Conservation (phyloP, 37 sponge, comb jelly and placozoan species). For the Geodia barretti region DNA sequence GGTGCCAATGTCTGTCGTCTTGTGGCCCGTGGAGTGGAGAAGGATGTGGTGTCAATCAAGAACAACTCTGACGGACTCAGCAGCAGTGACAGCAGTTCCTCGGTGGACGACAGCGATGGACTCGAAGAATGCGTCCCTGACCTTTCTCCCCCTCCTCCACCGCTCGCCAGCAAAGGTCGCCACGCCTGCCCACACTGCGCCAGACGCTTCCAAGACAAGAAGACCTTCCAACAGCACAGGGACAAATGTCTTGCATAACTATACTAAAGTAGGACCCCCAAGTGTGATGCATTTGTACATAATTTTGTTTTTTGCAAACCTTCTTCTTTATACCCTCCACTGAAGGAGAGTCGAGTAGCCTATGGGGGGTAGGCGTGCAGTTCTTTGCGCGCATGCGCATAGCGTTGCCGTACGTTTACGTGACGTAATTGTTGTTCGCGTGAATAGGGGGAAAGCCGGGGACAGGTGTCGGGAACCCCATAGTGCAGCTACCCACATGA, state of each 20-base stretch:
- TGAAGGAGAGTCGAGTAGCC: too few relatives aligned
- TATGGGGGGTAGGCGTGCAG: too few relatives aligned
- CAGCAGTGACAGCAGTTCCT: neutral
- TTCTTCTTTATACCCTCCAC: too few relatives aligned
- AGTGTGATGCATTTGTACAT: too few relatives aligned
- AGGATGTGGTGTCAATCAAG: neutral
- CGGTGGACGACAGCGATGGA: neutral
- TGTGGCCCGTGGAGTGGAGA: neutral
- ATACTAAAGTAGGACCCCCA: too few relatives aligned
- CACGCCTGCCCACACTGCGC: conserved; percentile 42
- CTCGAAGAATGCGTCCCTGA: neutral
- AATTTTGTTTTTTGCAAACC: too few relatives aligned
- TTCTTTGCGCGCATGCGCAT: too few relatives aligned
- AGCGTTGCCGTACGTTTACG: too few relatives aligned
- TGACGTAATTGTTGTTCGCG: too few relatives aligned
- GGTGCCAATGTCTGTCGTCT: neutral
- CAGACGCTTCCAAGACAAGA: conserved; percentile 17
- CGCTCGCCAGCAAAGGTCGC: conserved; percentile 17
- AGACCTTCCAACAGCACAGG: neutral
- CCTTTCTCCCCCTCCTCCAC: neutral
- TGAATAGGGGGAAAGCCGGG: too few relatives aligned
- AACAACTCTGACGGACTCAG: neutral
- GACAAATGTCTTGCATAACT: neutral
- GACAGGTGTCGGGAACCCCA: too few relatives aligned
- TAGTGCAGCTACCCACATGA: too few relatives aligned